Evolutionary conservation across 2,797 vertebrate species (phyloP), one percentile per base, ranked within the genome.

Genomic region (Dipus sagitta): DNA sequence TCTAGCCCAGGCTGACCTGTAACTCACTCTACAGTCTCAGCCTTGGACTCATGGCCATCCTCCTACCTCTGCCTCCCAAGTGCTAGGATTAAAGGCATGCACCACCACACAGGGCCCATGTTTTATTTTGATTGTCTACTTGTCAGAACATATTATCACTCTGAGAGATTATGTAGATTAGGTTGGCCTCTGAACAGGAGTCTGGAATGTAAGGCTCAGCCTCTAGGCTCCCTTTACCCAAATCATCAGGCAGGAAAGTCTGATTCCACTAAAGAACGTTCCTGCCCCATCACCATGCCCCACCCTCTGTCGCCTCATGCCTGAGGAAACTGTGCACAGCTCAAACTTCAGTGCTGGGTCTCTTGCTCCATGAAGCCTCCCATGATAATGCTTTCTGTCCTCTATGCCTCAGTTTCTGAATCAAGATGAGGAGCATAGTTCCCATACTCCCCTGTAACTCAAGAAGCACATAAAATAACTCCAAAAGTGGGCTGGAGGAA

Each of bases 381-480:
- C 30, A 32, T 34, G 5, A 68, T 11, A 80, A 58, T 2, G 18
- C 38, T 87, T 84, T 91, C 77, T 89, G 94, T 34, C n/a, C 20
- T 72, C 28, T 67, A 60, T 75, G 32, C 38, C 68, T 92, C 65
- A 60, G 34, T 52, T 72, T 87, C 65, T 21, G 7, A 74, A 74
- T 54, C 15, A 94, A 92, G 76, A 70, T 84, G 32, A 42, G 34
- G 58, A 77, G 65, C 26, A n/a, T 93, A 92, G 86, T 78, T 94
- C 30, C 58, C 68, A 80, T 1, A 62, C 2, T 6, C 10, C 80
- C 32, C 68, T 58, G 75, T 86, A 85, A 84, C 10, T 92, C 72
- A 87, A 78, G 32, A 52, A 47, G 91, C 70, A 80, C 1, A 2
- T 42, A 86, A 94, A 90, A 47, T 62, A n/a, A 88, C 52, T 23